Conservation (phyloP, 1,140 invertebrate genomes). For the Bombus pyrosoma region DNA sequence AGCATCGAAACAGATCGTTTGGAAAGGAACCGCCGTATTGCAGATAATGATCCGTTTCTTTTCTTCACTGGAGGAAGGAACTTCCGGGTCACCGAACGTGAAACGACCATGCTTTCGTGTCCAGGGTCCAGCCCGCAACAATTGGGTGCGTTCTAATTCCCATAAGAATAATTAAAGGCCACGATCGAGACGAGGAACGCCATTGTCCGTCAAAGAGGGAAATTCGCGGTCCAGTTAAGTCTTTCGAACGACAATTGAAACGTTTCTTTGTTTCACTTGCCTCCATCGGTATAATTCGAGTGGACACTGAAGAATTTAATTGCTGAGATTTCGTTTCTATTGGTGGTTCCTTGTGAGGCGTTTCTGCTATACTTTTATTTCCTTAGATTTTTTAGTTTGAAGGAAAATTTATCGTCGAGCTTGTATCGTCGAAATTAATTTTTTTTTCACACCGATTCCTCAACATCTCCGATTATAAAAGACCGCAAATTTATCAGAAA, state of each 20-base stretch:
- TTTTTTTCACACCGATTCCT: too few relatives aligned
- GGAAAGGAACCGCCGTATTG: neutral
- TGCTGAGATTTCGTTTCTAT: neutral
- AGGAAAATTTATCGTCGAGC: too few relatives aligned
- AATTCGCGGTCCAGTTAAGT: constrained; percentile 55
- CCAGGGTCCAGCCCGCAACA: neutral
- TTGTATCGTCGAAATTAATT: too few relatives aligned
- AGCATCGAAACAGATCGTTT: constrained; percentile 9
- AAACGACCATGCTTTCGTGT: too few relatives aligned
- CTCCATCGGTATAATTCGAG: neutral
- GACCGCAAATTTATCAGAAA: too few relatives aligned
- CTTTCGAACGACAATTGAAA: constrained; percentile 39
- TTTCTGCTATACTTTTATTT: too few relatives aligned
- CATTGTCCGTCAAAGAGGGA: constrained; percentile 16
- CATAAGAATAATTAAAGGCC: constrained; percentile 34
- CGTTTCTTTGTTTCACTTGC: constrained; percentile 13
- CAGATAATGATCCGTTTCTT: neutral
- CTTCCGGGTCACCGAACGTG: constrained; percentile 7
- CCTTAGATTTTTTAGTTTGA: too few relatives aligned
- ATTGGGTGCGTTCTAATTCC: constrained; percentile 17
- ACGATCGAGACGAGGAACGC: neutral
- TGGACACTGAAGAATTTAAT: neutral
- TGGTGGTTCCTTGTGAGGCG: neutral
- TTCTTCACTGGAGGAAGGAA: neutral
- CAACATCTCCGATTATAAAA: too few relatives aligned